Percentiles rank a stretch among this genome's conserved stretches.
Conservation (phyloP, 2,113 vertebrate genomes). For the rat (Rattus norvegicus) region DNA sequence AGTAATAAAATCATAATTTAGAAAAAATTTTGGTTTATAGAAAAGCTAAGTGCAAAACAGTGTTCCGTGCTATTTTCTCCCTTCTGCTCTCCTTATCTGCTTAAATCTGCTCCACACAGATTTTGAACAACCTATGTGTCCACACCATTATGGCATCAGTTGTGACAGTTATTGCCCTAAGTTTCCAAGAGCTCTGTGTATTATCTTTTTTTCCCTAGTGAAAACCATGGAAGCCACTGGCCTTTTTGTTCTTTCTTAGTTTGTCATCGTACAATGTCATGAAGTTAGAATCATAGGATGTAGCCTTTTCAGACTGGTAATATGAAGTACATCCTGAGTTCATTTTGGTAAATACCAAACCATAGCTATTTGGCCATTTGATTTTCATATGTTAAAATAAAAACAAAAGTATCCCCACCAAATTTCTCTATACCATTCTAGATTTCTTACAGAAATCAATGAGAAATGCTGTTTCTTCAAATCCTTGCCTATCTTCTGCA, state of each 20-base stretch:
- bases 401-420: not conserved
- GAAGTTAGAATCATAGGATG: not conserved
- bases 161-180: not conserved
- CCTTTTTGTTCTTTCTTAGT: not conserved
- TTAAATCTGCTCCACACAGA: too few species aligned
- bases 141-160: not conserved
- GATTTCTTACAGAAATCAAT: not conserved
- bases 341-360: not conserved
- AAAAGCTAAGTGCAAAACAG: not conserved
- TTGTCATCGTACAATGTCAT: not conserved
- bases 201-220: not conserved
- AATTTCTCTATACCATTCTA: not conserved
- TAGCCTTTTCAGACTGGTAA: not conserved
- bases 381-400: too few species aligned
- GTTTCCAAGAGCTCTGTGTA: not conserved
- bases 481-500: not conserved
- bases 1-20: not conserved
- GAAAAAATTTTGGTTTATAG: not conserved
- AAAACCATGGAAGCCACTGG: not conserved
- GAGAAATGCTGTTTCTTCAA: too few species aligned
- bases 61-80: too few species aligned
- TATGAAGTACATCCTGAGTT: not conserved
- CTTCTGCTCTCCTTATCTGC: not conserved
- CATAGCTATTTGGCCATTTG: too few species aligned
- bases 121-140: not conserved